phyloP scores from a whole-genome alignment of 2,888 invertebrate genomes.

The Sialis lutaria region DNA sequence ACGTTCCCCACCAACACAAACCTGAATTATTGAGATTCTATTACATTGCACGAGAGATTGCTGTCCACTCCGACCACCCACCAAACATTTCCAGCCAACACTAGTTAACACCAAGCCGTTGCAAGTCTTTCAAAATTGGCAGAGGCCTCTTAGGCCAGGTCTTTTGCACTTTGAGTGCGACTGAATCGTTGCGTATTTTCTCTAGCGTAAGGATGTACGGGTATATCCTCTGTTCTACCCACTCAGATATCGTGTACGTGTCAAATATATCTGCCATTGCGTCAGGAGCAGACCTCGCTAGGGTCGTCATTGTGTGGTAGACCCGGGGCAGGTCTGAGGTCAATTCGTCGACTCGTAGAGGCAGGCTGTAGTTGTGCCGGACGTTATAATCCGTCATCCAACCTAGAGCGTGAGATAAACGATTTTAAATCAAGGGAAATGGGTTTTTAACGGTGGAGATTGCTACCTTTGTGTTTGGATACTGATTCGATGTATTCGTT shows the following conservation, averaged over 20 bases:
- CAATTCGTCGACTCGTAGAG: conserved; percentile 43
- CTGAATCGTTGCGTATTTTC: conserved; percentile 32
- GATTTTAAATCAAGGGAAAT: too few relatives aligned
- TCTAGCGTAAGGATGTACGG: conserved; percentile 33
- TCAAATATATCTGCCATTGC: conserved; percentile 39
- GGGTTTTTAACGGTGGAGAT: too few relatives aligned
- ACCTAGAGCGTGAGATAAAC: conserved; percentile 17
- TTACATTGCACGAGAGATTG: too few relatives aligned
- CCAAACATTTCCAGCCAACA: too few relatives aligned
- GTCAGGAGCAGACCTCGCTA: conserved; percentile 35
- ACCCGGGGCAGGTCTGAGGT: conserved; percentile 35
- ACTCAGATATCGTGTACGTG: conserved; percentile 39
- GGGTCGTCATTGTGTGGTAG: conserved; percentile 33
- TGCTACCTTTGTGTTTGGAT: conserved; percentile 18
- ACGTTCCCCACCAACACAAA: too few relatives aligned
- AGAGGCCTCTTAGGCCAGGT: conserved; percentile 43
- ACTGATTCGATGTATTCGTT: conserved; percentile 23
- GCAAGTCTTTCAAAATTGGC: conserved; percentile 28
- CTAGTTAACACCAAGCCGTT: conserved; percentile 23
- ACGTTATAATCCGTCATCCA: conserved; percentile 59
- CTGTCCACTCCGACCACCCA: too few relatives aligned
- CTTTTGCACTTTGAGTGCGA: conserved; percentile 29
- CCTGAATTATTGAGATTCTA: too few relatives aligned
- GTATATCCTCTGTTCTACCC: conserved; percentile 47
- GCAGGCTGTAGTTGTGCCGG: conserved; percentile 48